Conservation (phyloP, 2,888 invertebrate species). For the Acrobasis consociella region DNA sequence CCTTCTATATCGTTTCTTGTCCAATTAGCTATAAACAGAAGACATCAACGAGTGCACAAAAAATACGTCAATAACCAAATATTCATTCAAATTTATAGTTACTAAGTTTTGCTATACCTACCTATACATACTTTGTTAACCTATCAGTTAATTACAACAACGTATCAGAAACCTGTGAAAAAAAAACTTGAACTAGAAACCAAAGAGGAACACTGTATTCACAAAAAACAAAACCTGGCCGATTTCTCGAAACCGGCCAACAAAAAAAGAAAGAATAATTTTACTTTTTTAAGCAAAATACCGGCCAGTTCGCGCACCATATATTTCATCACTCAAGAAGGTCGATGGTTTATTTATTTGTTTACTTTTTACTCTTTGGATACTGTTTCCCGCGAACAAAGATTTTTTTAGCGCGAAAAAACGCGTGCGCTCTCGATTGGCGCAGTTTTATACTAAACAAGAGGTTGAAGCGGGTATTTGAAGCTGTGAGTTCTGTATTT, state of each 20-base stretch:
- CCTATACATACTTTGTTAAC: too few relatives aligned
- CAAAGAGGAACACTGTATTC: neutral
- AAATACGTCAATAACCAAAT: too few relatives aligned
- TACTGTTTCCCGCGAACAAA: neutral
- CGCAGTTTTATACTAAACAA: conserved; percentile 24
- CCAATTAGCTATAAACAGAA: too few relatives aligned
- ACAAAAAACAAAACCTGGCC: conserved; percentile 3
- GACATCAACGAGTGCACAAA: too few relatives aligned
- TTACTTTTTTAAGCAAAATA: conserved; percentile 10
- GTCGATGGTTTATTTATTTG: conserved; percentile 14
- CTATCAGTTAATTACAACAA: too few relatives aligned
- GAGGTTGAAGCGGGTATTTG: neutral
- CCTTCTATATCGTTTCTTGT: too few relatives aligned
- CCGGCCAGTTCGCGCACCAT: conserved; percentile 11
- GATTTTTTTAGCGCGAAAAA: neutral
- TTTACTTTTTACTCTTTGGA: conserved; percentile 10
- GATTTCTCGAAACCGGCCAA: neutral
- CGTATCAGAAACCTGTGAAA: neutral
- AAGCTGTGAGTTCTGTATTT: conserved; percentile 4
- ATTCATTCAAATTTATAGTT: too few relatives aligned
- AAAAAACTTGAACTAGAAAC: neutral
- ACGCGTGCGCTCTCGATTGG: conserved; percentile 23
- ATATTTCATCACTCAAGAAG: conserved; percentile 18
- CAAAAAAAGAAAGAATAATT: neutral
- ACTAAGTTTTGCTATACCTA: too few relatives aligned